phyloP scores from a whole-genome alignment of 2,888 invertebrate genomes.

The Sarcophaga subvicina region DNA sequence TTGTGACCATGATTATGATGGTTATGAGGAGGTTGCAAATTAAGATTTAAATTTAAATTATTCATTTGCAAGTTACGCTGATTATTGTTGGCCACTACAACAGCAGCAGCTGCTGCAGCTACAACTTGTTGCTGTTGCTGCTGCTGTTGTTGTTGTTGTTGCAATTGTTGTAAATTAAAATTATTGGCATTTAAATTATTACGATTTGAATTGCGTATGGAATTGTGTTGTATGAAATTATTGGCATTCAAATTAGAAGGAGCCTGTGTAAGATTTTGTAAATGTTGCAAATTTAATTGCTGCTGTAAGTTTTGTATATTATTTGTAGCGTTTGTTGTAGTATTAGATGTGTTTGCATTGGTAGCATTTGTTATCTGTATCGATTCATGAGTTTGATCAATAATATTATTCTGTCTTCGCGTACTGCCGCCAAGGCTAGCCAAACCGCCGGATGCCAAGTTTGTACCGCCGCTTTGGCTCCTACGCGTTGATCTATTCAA shows the following conservation, averaged over 20 bases:
- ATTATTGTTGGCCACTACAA: slow-evolving; percentile 75
- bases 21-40: slow-evolving; percentile 72
- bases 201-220: slow-evolving; percentile 79
- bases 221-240: slow-evolving; percentile 79
- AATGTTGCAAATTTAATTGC: slow-evolving; percentile 72
- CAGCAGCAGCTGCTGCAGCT: slow-evolving; percentile 78
- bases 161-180: slow-evolving; percentile 76
- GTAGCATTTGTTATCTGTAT: slow-evolving; percentile 73
- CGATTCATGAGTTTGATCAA: slow-evolving; percentile 78
- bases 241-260: slow-evolving; percentile 70
- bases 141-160: slow-evolving; percentile 72
- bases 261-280: slow-evolving; percentile 66
- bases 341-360: slow-evolving; percentile 49
- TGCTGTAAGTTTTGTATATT: slow-evolving; percentile 74
- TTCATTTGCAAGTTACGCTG: slow-evolving; percentile 78
- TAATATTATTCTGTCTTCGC: slow-evolving; percentile 77
- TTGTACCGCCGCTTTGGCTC: slow-evolving; percentile 53
- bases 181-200: slow-evolving; percentile 77
- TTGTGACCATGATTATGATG: slow-evolving; percentile 77
- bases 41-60: slow-evolving; percentile 78
- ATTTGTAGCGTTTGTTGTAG: slow-evolving; percentile 69
- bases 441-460: slow-evolving; percentile 33
- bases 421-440: slow-evolving; percentile 71
- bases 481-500: slow-evolving; percentile 58
- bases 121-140: slow-evolving; percentile 76